These are phyloP conservation scores for Odontothrips loti DNA, from an alignment of 2,888 invertebrate species.

Conservation along the genomic window DNA sequence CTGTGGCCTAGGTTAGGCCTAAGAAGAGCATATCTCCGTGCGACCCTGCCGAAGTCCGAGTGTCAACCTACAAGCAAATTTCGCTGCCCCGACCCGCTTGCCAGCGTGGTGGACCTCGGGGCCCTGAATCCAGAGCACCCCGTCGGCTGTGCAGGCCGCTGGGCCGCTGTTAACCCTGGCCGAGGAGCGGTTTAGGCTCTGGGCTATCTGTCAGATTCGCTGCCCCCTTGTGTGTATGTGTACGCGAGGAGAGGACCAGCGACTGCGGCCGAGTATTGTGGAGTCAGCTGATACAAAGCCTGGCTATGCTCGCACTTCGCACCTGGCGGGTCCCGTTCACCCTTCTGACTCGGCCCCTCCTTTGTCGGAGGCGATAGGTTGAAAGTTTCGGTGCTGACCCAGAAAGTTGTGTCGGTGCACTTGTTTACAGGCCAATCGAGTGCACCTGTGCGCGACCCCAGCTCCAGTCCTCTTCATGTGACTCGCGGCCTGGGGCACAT, in stretches of 20 bases:
- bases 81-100: not conserved
- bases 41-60: constrained; percentile 7
- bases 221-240: constrained; percentile 1
- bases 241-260: not conserved
- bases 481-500: too few relatives aligned
- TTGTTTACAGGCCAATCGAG: not conserved
- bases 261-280: not conserved
- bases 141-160: not conserved
- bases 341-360: too few relatives aligned
- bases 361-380: too few relatives aligned
- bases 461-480: not conserved
- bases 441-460: constrained; percentile 21
- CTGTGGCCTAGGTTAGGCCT: constrained; percentile 25
- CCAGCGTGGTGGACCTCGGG: not conserved
- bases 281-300: constrained; percentile 5
- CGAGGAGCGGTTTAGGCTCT: not conserved
- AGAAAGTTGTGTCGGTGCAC: constrained; percentile 8
- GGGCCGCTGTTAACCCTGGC: not conserved
- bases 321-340: too few relatives aligned
- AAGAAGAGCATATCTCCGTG: constrained; percentile 13
- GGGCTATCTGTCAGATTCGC: constrained; percentile 12
- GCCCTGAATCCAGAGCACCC: not conserved
- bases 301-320: too few relatives aligned
- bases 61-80: not conserved
- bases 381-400: not conserved